Evolutionary conservation across 2,888 invertebrate species (phyloP).

Genomic region (Tachystola acroxantha): DNA sequence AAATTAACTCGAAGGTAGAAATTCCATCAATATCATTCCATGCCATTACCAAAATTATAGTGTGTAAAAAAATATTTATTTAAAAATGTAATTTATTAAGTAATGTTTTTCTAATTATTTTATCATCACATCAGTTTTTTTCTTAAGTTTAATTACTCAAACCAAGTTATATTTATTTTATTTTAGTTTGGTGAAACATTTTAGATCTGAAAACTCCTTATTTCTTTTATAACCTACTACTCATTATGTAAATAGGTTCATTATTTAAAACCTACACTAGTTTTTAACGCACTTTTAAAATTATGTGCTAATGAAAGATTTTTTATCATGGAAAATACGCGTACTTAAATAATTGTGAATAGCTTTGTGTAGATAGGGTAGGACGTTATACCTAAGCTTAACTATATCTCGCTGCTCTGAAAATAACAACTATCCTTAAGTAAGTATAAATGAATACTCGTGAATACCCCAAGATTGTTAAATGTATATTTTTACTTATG

Average conservation of each 20-base stretch:
- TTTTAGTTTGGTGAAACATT: not conserved
- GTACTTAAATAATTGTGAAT: conserved; percentile 11
- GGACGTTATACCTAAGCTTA: not conserved
- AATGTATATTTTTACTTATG: too few species aligned
- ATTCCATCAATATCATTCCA: not conserved
- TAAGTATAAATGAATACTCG: too few species aligned
- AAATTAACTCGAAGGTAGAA: too few species aligned
- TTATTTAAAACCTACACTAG: conserved; percentile 7
- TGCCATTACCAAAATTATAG: too few species aligned
- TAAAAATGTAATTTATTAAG: not conserved
- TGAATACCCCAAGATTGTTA: too few species aligned
- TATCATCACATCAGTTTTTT: too few species aligned
- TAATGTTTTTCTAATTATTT: not conserved
- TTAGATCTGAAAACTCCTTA: too few species aligned
- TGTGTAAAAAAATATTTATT: too few species aligned
- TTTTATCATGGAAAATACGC: not conserved
- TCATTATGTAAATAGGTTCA: too few species aligned
- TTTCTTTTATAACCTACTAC: too few species aligned
- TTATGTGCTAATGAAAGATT: conserved; percentile 1
- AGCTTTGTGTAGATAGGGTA: conserved; percentile 6
- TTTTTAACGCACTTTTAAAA: conserved; percentile 9
- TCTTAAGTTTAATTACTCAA: not conserved
- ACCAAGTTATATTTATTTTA: not conserved
- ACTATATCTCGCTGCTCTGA: not conserved
- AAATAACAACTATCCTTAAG: not conserved